phyloP scores from a whole-genome alignment of 2,888 invertebrate species.

The Agapostemon virescens region DNA sequence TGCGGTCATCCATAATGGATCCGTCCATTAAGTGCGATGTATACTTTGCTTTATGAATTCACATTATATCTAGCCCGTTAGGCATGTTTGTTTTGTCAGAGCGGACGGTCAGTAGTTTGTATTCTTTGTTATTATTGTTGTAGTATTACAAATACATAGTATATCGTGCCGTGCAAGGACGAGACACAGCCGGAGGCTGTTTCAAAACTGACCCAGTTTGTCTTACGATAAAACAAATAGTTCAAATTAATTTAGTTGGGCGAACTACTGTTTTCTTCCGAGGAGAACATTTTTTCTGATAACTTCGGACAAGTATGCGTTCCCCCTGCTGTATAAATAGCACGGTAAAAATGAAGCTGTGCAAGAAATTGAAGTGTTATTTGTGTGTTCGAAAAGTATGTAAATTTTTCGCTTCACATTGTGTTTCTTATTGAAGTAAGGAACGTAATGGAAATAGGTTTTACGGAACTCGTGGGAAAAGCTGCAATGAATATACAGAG shows the following conservation, averaged over 20 bases:
- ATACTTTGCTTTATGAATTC: background rate
- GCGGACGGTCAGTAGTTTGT: background rate
- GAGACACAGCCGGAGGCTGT: background rate
- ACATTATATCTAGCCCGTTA: background rate
- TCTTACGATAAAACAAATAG: background rate
- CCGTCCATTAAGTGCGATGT: background rate
- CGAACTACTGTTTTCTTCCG: background rate
- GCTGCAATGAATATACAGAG: background rate
- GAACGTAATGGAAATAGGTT: background rate
- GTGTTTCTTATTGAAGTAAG: conserved; percentile 1
- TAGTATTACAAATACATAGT: background rate
- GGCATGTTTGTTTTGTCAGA: background rate
- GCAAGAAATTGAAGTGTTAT: background rate
- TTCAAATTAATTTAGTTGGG: background rate
- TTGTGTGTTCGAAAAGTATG: background rate
- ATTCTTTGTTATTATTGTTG: conserved; percentile 5
- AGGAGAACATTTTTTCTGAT: background rate
- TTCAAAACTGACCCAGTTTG: background rate
- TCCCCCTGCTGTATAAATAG: background rate
- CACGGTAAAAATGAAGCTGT: background rate
- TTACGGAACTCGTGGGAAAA: conserved; percentile 1
- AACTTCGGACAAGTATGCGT: background rate
- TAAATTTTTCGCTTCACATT: background rate
- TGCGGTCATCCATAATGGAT: background rate
- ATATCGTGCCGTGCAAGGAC: background rate